These are phyloP conservation scores for Falco naumanni DNA, from an alignment of 2,797 vertebrate genomes.

Conservation along the genomic window DNA sequence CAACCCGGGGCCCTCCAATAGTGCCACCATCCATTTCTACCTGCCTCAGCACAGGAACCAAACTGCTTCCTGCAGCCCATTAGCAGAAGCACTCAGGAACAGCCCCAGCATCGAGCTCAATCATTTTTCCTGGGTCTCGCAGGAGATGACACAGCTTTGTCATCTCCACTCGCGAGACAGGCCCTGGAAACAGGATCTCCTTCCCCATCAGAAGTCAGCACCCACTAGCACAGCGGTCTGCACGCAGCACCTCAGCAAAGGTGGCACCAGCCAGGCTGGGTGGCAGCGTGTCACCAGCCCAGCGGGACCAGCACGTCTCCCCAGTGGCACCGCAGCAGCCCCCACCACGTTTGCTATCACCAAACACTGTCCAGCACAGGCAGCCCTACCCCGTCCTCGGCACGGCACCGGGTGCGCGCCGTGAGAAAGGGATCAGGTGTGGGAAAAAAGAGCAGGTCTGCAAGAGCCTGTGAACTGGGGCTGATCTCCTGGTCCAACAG, in stretches of 20 bases:
- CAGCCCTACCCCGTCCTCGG: neutral
- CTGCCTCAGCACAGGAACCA: neutral
- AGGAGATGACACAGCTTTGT: neutral
- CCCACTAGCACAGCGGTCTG: neutral
- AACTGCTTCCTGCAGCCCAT: neutral
- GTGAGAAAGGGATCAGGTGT: neutral
- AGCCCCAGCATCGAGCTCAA: neutral
- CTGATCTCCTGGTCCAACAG: neutral
- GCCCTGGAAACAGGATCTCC: neutral
- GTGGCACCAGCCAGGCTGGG: neutral
- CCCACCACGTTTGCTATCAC: neutral
- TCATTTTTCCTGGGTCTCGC: neutral
- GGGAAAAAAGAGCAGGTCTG: neutral
- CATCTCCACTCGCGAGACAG: neutral
- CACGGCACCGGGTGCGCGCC: neutral
- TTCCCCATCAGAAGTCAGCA: neutral
- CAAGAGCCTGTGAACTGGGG: neutral
- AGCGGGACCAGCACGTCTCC: neutral
- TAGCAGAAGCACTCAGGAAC: neutral
- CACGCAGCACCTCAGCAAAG: neutral
- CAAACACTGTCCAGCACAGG: fast-evolving
- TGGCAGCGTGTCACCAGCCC: neutral
- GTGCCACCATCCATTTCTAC: neutral
- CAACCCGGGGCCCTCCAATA: neutral
- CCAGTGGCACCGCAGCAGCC: neutral